Percentiles rank a stretch among this genome's conserved stretches.
These are phyloP conservation scores for Drosophila novamexicana DNA, from an alignment of 1,140 invertebrate genomes.

Conservation along the genomic window DNA sequence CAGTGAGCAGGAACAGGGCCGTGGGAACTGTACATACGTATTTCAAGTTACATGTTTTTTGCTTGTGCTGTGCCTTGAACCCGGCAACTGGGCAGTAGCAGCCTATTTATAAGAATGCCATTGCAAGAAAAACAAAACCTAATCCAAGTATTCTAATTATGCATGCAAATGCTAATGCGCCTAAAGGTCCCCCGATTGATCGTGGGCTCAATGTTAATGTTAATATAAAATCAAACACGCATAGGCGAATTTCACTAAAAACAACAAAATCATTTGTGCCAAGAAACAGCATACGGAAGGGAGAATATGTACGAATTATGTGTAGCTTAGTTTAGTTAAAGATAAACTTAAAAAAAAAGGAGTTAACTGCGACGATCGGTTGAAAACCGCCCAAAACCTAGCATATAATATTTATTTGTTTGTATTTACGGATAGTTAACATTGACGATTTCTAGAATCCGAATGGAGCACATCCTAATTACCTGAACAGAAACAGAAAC, in stretches of 20 bases:
- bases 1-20: background rate
- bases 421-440: constrained; percentile 62
- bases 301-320: constrained; percentile 27
- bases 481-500: constrained; percentile 35
- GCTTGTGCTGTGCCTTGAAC: constrained; percentile 36
- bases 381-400: constrained; percentile 71
- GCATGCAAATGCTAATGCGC: constrained; percentile 73
- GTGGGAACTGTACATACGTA: constrained; percentile 54
- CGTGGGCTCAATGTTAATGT: constrained; percentile 73
- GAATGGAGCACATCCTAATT: constrained; percentile 27
- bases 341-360: constrained; percentile 27
- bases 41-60: constrained; percentile 45
- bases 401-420: constrained; percentile 79
- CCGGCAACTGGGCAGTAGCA: constrained; percentile 33
- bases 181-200: background rate
- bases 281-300: constrained; percentile 29
- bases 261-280: constrained; percentile 59
- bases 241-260: constrained; percentile 51
- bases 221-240: constrained; percentile 52
- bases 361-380: constrained; percentile 68
- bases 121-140: constrained; percentile 38
- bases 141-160: constrained; percentile 78
- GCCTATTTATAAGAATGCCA: constrained; percentile 39
- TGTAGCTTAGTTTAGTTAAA: constrained; percentile 64
- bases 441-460: constrained; percentile 26